Evolutionary conservation across 64 coral and sea anemone species (phyloP).

Genomic region (Astreopora myriophthalma): DNA sequence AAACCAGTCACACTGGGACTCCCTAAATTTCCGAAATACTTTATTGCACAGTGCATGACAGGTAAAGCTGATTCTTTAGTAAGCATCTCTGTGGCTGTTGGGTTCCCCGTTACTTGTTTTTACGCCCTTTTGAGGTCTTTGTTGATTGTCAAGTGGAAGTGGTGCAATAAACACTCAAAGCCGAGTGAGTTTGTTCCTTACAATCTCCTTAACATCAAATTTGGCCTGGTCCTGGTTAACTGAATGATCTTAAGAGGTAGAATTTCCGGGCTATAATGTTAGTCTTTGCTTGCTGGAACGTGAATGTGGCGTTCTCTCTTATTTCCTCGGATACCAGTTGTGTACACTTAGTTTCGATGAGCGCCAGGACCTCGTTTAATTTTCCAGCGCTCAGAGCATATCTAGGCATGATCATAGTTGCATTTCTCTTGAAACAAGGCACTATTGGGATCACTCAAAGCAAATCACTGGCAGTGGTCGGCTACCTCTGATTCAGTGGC

Average conservation of each 20-base stretch:
- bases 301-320: not conserved
- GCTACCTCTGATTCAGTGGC: not conserved
- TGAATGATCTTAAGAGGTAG: not conserved
- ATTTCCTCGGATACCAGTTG: not conserved
- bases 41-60: not conserved
- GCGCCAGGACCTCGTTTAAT: not conserved
- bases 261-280: not conserved
- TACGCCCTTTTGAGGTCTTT: too few relatives aligned
- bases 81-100: not conserved
- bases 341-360: not conserved
- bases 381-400: not conserved
- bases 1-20: not conserved
- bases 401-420: not conserved
- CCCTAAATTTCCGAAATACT: not conserved
- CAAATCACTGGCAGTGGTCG: not conserved
- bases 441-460: not conserved
- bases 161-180: too few relatives aligned
- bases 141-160: too few relatives aligned
- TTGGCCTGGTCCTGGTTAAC: not conserved
- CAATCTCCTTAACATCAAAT: too few relatives aligned
- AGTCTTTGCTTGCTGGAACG: not conserved
- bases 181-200: too few relatives aligned
- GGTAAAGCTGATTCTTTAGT: not conserved
- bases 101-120: too few relatives aligned
- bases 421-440: not conserved